phyloP scores from a whole-genome alignment of 2,888 invertebrate genomes.

The Macrosiphum euphorbiae region DNA sequence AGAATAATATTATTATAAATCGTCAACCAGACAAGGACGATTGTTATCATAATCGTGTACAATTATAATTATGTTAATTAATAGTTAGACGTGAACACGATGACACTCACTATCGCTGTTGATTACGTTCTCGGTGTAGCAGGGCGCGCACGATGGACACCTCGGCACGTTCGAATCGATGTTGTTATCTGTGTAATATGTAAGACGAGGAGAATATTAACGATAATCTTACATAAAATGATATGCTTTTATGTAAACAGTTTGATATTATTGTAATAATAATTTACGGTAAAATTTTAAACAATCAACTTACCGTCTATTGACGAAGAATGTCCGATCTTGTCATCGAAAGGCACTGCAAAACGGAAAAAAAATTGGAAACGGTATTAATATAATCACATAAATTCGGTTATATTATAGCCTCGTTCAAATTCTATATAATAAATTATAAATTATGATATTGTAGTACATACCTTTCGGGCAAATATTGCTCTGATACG shows the following conservation, averaged over 20 bases:
- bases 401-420: not conserved
- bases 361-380: not conserved
- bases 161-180: constrained; percentile 57
- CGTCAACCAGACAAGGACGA: not conserved
- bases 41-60: not conserved
- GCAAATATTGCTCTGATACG: constrained; percentile 32
- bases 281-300: not conserved
- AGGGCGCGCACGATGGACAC: constrained; percentile 51
- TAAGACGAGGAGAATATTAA: not conserved
- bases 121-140: constrained; percentile 56
- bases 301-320: constrained; percentile 19
- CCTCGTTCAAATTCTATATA: not conserved
- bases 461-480: constrained; percentile 41
- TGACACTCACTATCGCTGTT: constrained; percentile 41
- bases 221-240: not conserved
- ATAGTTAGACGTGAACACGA: constrained; percentile 66
- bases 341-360: constrained; percentile 34
- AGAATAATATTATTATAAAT: not conserved
- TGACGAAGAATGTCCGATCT: not conserved
- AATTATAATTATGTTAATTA: not conserved
- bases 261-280: not conserved
- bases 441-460: not conserved
- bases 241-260: not conserved
- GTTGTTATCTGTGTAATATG: constrained; percentile 24
- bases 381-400: not conserved